Base-by-base conservation (phyloP, 1,140 invertebrate genomes). In the Tyrophagus putrescentiae region DNA sequence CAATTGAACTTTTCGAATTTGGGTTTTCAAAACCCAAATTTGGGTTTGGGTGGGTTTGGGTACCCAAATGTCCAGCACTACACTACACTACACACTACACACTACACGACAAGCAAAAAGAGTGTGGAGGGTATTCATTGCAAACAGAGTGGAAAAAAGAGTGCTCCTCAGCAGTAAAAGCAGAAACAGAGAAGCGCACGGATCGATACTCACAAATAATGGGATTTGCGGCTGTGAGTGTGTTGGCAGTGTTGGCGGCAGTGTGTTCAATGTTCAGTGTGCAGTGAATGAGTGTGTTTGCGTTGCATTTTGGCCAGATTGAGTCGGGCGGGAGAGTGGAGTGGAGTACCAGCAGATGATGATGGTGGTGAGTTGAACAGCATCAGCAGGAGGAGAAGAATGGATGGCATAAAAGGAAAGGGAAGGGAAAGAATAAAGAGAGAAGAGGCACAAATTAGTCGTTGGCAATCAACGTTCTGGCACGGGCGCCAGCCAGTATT, bases 201-300 rank as follows among this genome's bases (percentile, higher is more conserved):
- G 52, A 57, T 57, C 41, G 27, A 59, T 59, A 59, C 57, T 59
- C 36, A 59, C 57, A 59, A 45, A 59, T 59, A 59, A 59, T 59
- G 39, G 57, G 57, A 44, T 59, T 59, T 41, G 57, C 57, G 57
- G 57, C 57, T 59, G 41, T 48, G 31, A 48, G 23, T n/a, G n/a
- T n/a, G n/a, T n/a, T n/a, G n/a, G n/a, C n/a, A n/a, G n/a, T n/a
- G n/a, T n/a, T n/a, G n/a, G n/a, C n/a, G n/a, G n/a, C n/a, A n/a
- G n/a, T n/a, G n/a, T n/a, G n/a, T n/a, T n/a, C n/a, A n/a, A n/a
- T n/a, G n/a, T n/a, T n/a, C n/a, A n/a, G n/a, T n/a, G n/a, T n/a
- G n/a, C n/a, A n/a, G n/a, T n/a, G n/a, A n/a, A n/a, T n/a, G n/a
- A n/a, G n/a, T n/a, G n/a, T n/a, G n/a, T 27, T 54, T 28, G 18